Base-by-base conservation (phyloP, 2,888 invertebrate genomes). In the Drosophila acutilabella region DNA sequence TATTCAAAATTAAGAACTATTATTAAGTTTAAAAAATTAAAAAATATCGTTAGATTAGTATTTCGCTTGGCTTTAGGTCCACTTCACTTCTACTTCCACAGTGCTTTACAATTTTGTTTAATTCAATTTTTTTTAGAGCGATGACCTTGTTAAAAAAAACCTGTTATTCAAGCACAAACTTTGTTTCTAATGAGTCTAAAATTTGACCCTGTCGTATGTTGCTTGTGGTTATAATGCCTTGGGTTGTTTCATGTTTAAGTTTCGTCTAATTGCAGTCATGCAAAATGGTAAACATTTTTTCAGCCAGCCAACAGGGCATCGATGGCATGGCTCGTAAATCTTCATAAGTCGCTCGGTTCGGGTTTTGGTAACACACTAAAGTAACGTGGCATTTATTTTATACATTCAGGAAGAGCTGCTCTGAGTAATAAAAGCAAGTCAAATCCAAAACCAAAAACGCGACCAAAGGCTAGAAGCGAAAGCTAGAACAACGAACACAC, bases 251-350 rank as follows among this genome's bases (percentile, higher is more conserved):
- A 45, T 60, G 64, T 51, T 71, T 40, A 56, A 62, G 59, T 33
- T 50, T 59, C 57, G 68, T 71, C 81, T 82, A 82, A 86, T 82
- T 82, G 84, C 81, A 86, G 56, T 59, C 87, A 74, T 83, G 82
- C 81, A 78, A 48, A 30, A 33, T 30, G 48, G 41, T 14, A 8
- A 42, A 4, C 11, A 16, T 11, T 5, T 18, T 42, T 78, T 87
- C 78, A 78, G 79, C 56, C 10, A 16, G 54, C 45, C 48, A 64
- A 61, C 72, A 68, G 77, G 60, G 58, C 76, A 83, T 87, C 79
- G 84, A 87, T 81, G 78, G 82, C 84, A 79, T 81, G 83, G 26
- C 78, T 71, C 87, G 87, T 86, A 86, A 86, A 88, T 86, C 81
- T 76, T 56, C 64, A 73, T 76, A 66, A 73, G 70, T 72, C 75